Base-by-base conservation (phyloP, 2,888 invertebrate genomes). In the Sinohyriopsis cumingii region DNA sequence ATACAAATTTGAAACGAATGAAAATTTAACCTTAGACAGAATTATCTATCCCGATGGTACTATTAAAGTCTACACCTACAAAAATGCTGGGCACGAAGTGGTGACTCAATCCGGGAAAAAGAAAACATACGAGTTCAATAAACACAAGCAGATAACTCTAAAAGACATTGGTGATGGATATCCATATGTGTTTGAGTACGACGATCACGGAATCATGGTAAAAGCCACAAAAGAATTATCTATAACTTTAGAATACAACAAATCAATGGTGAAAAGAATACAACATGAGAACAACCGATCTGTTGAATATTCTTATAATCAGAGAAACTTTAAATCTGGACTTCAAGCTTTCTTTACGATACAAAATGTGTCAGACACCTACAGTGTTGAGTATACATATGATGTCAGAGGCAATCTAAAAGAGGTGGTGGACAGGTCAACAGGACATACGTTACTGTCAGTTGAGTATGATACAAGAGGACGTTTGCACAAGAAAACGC, bases 31-130 rank as follows among this genome's bases (percentile, higher is more conserved):
- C 6, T n/a, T 73, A 1, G 55, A 59, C 2, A 65, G 22, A 3
- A 59, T 71, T 5, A 25, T 56, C 5, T 73, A 59, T 59, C 73
- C 73, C 22, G 73, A 73, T 60, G 65, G 65, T 18, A 55, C 69
- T 24, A 65, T 62, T 18, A 65, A 59, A 22, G 28, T 54, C 2
- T 69, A 69, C 28, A 65, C 3, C 53, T 69, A 69, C 65, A 24
- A 45, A 18, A 18, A 61, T 20, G 59, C 65, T 53, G 69, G 69
- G 33, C 66, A 62, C 45, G 20, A 45, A 0, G 59, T 59, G 24
- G 54, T 55, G 22, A 65, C 65, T n/a, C 69, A 61, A 20, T 56
- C 53, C 19, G 65, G 65, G 33, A 55, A 9, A 25, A 57, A 54
- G 5, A 65, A 66, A 61, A n/a, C 25, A 15, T 69, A 56, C 59